These are phyloP conservation scores for Drosophila nikananu DNA, from an alignment of 1,140 invertebrate species.

Conservation along the genomic window DNA sequence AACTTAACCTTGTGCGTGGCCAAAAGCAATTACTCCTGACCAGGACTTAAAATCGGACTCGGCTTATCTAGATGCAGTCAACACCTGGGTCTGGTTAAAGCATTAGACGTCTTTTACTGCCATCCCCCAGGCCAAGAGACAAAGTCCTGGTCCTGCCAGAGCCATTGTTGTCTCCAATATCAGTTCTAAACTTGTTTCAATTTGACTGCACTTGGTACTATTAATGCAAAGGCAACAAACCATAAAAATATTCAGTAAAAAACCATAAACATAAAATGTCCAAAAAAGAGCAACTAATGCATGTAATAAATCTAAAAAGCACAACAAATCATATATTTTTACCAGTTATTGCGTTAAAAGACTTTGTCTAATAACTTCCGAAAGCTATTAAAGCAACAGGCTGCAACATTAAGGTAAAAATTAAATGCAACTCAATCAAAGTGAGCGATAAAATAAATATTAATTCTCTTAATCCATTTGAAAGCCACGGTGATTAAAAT, in stretches of 20 bases:
- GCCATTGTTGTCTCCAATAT: conserved; percentile 13
- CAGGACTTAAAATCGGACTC: not conserved
- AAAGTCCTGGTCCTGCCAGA: not conserved
- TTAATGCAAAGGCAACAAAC: too few relatives aligned
- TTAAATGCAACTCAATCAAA: conserved; percentile 33
- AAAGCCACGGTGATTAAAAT: conserved; percentile 22
- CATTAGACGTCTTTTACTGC: conserved; percentile 4
- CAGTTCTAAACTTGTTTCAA: not conserved
- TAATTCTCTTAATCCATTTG: conserved; percentile 13
- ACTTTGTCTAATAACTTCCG: not conserved
- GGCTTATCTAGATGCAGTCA: not conserved
- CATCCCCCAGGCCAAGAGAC: not conserved
- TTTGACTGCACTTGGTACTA: not conserved
- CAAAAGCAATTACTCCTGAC: conserved; percentile 17
- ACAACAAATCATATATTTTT: not conserved
- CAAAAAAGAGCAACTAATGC: not conserved
- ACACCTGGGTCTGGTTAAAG: conserved; percentile 14
- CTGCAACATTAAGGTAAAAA: conserved; percentile 3
- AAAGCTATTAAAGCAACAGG: not conserved
- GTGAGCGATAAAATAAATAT: not conserved
- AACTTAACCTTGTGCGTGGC: conserved; percentile 17
- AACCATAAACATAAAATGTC: too few relatives aligned
- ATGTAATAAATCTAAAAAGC: not conserved
- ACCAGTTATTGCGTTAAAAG: not conserved
- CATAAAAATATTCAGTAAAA: not conserved